Evolutionary conservation across 1,140 invertebrate species (phyloP), one percentile per base, ranked within the genome.

Genomic region (Drosophila tani): DNA sequence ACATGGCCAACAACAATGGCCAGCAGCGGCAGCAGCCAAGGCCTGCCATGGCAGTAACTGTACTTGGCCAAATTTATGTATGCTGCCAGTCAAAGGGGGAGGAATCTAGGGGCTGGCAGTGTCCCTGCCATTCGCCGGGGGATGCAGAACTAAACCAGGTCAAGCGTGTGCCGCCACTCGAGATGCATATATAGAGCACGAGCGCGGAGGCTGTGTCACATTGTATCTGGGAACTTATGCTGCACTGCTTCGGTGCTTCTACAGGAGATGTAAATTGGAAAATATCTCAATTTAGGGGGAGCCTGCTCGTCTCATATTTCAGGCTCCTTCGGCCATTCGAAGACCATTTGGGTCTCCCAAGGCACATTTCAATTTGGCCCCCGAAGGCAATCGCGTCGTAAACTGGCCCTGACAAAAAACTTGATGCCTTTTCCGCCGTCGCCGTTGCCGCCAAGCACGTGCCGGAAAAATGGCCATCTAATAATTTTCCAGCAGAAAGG

Each of bases 321-420:
- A 78, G 66, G 70, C 60, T 63, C 69, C 62, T 68, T 79, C 47
- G 46, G 47, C 68, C 71, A 66, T 66, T 81, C 59, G 59, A 63
- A 56, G 56, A 40, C 46, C 43, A 14, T 47, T 63, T 59, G 14
- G 56, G 38, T 58, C 83, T 66, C 83, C 47, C 40, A 83, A 82
- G 79, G 85, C 70, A 77, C 75, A 87, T 86, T 86, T 88, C 83
- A 87, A 86, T 88, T 86, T 88, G 60, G 82, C 64, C 51, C 75
- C 78, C 64, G 32, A 76, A 79, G 76, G 71, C 79, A 69, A 78
- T 76, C 75, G 81, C 70, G 81, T 69, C 75, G 45, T 80, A 73
- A 86, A 83, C 66, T 87, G 76, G 55, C 63, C 71, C 83, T 79
- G 66, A 63, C 67, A 76, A 67, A 59, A 57, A 64, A 79, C 70